Base-by-base conservation (phyloP, 2,888 invertebrate species). In the Nyleta sp. region DNA sequence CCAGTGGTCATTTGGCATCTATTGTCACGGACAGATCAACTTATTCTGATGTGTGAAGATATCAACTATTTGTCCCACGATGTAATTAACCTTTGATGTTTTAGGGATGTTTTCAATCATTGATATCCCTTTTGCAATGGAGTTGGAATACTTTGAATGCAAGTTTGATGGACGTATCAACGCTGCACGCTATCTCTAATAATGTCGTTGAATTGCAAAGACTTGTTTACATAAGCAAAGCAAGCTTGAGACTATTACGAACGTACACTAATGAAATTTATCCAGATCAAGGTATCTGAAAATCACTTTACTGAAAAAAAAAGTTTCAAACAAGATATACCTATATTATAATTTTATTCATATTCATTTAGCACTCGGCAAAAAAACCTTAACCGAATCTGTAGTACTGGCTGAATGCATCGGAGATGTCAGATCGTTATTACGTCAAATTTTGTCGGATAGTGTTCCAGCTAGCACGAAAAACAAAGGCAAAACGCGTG, bases 231-330 rank as follows among this genome's bases (percentile, higher is more conserved):
- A 95, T 98, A 17, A 96, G 96, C 83, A 93, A 95, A 86, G 95
- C 97, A 0, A 95, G 96, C 87, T 91, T 98, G 70, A 92, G 97
- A 53, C 92, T 98, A 2, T 91, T 97, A 11, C 93, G 95, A 83
- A 96, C 95, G 18, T 98, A 97, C 86, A 95, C 96, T n/a, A 96
- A 95, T 86, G 97, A 98, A 91, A 95, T 98, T 74, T 98, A 97
- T 91, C 98, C 98, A 0, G 95, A 95, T 89, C 92, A 94, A 92
- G 88, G 93, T 92, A 85, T 20, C 24, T 10, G 20, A 22, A 20
- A 11, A 18, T 42, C 50, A 48, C n/a, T 28, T 64, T 11, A 11
- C 35, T 35, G 8, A 10, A 35, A 35, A 35, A n/a, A n/a, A n/a
- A n/a, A n/a, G n/a, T n/a, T n/a, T n/a, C n/a, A n/a, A n/a, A n/a